Conservation (phyloP, 2,797 vertebrate species). For the Anniella stebbinsi region DNA sequence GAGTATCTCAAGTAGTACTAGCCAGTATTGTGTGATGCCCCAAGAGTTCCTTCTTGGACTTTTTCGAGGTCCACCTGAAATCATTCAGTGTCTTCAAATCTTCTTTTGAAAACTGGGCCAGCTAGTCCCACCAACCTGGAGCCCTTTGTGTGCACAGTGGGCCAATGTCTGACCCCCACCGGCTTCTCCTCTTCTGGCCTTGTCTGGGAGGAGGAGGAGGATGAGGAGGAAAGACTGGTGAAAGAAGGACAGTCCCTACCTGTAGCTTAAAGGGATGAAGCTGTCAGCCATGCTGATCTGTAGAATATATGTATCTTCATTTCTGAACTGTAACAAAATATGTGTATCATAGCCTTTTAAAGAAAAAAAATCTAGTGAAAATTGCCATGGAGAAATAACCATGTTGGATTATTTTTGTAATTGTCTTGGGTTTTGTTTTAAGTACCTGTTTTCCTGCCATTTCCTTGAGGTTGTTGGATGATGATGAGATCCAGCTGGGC, state of each 20-base stretch:
- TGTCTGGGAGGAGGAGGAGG: background rate
- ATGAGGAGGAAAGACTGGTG: background rate
- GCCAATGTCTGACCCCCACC: background rate
- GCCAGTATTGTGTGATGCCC: constrained; percentile 29
- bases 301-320: constrained; percentile 26
- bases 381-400: constrained; percentile 49
- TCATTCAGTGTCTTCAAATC: constrained; percentile 21
- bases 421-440: constrained; percentile 42
- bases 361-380: constrained; percentile 36
- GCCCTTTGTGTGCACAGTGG: background rate
- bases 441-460: constrained; percentile 28
- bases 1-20: constrained; percentile 10
- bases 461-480: constrained; percentile 23
- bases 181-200: background rate
- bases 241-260: background rate
- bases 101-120: background rate
- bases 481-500: background rate
- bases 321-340: constrained; percentile 40
- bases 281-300: constrained; percentile 26
- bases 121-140: background rate
- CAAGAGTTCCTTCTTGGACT: background rate
- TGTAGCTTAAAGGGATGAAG: background rate
- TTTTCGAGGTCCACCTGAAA: background rate
- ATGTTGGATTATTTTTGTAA: constrained; percentile 52
- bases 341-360: constrained; percentile 50